phyloP scores from a whole-genome alignment of 2,888 invertebrate genomes.

The Ecdyonurus torrentis region DNA sequence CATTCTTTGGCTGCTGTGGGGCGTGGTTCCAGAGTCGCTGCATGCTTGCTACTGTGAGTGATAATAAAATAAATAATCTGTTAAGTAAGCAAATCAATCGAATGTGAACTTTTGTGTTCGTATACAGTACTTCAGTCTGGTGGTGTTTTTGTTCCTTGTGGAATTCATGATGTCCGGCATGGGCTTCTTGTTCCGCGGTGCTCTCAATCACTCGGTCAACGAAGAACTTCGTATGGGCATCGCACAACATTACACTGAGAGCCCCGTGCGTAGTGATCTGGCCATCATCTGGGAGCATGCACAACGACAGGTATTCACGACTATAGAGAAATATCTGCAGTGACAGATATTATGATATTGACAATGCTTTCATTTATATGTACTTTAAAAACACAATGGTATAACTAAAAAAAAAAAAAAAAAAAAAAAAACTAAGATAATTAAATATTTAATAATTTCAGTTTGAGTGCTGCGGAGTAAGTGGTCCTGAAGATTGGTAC shows the following conservation, averaged over 20 bases:
- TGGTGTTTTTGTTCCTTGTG: constrained; percentile 55
- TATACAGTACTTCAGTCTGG: constrained; percentile 63
- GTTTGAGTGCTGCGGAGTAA: constrained; percentile 70
- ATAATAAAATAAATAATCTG: too few species aligned
- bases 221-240: constrained; percentile 50
- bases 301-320: constrained; percentile 44
- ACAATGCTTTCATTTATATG: too few species aligned
- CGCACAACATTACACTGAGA: constrained; percentile 44
- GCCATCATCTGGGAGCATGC: constrained; percentile 59
- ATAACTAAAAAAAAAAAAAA: background rate
- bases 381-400: background rate
- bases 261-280: constrained; percentile 40
- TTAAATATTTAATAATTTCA: too few species aligned
- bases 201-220: constrained; percentile 43
- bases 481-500: constrained; percentile 67
- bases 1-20: constrained; percentile 74
- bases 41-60: constrained; percentile 59
- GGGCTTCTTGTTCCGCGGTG: constrained; percentile 57
- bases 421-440: too few species aligned
- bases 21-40: constrained; percentile 69
- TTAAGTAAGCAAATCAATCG: too few species aligned
- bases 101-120: too few species aligned
- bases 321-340: too few species aligned
- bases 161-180: constrained; percentile 61
- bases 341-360: too few species aligned